Conservation (phyloP, 2,888 invertebrate genomes). For the Eugnorisma glareosa region DNA sequence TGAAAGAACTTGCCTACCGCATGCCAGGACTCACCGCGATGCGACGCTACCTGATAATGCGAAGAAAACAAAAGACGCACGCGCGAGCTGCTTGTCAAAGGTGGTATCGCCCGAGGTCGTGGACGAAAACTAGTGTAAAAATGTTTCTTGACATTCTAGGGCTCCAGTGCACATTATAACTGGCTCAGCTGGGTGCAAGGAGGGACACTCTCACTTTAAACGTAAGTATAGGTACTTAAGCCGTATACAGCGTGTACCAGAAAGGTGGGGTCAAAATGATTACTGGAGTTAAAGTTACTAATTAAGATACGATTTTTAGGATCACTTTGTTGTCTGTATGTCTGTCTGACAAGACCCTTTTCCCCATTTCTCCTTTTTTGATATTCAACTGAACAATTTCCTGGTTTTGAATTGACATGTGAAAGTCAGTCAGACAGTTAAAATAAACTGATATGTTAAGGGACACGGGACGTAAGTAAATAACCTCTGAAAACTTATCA, state of each 20-base stretch:
- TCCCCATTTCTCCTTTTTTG: too few species aligned
- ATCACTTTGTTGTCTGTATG: too few species aligned
- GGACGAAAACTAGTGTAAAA: not conserved
- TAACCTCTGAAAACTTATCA: not conserved
- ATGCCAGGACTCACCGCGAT: not conserved
- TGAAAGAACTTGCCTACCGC: not conserved
- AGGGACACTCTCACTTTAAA: constrained; percentile 93
- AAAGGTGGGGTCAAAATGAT: too few species aligned
- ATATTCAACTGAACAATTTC: too few species aligned
- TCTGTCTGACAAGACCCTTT: too few species aligned
- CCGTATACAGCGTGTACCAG: too few species aligned
- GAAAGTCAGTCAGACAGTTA: not conserved
- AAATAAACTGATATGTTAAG: not conserved
- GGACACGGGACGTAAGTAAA: not conserved
- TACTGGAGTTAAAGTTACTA: too few species aligned
- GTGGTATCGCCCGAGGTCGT: not conserved
- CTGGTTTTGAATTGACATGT: not conserved
- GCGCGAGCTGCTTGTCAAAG: not conserved
- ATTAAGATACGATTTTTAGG: too few species aligned
- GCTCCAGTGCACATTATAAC: constrained; percentile 96
- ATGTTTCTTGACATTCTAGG: constrained; percentile 82
- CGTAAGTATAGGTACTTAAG: constrained; percentile 73
- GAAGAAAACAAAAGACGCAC: not conserved
- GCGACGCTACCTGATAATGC: not conserved
- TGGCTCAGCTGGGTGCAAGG: constrained; percentile 88